A percentile compares a stretch with the other conserved stretches of the same genome.
Evolutionary conservation across 2,113 vertebrate genomes (phyloP).

Genomic region (Cardinalis cardinalis): DNA sequence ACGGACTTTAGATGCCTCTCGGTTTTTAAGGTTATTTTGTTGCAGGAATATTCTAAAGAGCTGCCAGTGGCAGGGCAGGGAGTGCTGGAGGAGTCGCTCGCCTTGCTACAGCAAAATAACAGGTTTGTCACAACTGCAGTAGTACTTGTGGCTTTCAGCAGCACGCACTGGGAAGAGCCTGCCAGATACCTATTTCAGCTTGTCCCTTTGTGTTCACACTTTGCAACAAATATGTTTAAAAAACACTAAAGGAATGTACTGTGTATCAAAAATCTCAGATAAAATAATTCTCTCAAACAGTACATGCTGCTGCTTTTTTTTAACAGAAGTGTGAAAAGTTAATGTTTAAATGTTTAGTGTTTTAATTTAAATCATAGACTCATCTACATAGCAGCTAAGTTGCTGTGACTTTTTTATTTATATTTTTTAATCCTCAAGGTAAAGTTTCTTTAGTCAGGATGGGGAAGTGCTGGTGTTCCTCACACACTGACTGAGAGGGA

Average conservation of each 20-base stretch:
- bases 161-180: conserved; percentile 22
- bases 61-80: neutral
- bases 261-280: neutral
- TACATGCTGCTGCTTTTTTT: neutral
- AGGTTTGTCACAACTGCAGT: conserved; percentile 61
- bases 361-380: neutral
- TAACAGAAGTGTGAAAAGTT: neutral
- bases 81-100: neutral
- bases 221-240: conserved; percentile 28
- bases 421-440: neutral
- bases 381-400: neutral
- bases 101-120: conserved; percentile 16
- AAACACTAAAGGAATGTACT: neutral
- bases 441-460: neutral
- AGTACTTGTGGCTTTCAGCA: conserved; percentile 48
- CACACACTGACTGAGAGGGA: accelerated
- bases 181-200: conserved; percentile 59
- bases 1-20: conserved; percentile 21
- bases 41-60: neutral
- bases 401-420: neutral
- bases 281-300: neutral
- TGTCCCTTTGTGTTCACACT: conserved; percentile 55
- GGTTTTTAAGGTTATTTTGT: neutral
- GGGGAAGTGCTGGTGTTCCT: neutral
- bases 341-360: conserved; percentile 27